Evolutionary conservation across 2,113 vertebrate species (phyloP).

Genomic region (Ahaetulla prasina): DNA sequence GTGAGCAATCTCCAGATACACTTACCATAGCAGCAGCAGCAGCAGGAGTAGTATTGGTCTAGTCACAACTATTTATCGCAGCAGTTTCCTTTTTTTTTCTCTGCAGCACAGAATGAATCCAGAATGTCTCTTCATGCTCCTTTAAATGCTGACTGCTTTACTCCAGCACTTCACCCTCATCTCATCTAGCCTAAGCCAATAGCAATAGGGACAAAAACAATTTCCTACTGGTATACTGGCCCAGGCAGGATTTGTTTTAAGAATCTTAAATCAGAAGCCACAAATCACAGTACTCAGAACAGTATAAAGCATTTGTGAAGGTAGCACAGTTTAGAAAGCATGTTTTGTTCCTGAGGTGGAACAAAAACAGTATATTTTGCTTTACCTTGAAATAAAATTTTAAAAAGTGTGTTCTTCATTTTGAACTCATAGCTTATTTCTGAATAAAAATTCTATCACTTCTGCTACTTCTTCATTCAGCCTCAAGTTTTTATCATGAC

Average conservation of each 20-base stretch:
- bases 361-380: neutral
- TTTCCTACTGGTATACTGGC: neutral
- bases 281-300: neutral
- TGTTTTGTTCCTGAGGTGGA: neutral
- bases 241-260: neutral
- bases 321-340: neutral
- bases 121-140: neutral
- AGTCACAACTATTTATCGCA: neutral
- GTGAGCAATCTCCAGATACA: neutral
- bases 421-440: neutral
- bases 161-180: neutral
- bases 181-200: neutral
- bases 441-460: neutral
- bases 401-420: neutral
- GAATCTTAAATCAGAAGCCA: neutral
- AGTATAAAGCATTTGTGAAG: neutral
- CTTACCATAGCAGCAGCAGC: neutral
- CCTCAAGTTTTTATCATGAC: neutral
- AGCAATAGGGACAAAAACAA: neutral
- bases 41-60: neutral
- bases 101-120: neutral
- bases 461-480: neutral
- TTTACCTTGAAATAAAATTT: neutral
- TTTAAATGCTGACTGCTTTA: neutral
- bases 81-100: neutral